These are phyloP conservation scores for Chlorops oryzae DNA, from an alignment of 1,140 invertebrate genomes.

Conservation along the genomic window DNA sequence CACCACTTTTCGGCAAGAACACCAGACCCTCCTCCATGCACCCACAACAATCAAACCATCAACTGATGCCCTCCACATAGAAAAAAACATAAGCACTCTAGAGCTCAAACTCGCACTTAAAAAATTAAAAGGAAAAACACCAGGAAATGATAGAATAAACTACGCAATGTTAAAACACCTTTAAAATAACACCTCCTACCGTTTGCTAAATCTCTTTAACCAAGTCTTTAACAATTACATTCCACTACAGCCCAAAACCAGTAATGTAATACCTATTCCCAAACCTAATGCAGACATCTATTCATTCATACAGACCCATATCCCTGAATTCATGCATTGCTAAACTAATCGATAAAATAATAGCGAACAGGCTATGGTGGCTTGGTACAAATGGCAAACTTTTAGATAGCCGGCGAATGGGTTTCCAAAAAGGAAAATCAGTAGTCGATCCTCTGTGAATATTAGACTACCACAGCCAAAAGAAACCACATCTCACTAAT, in stretches of 20 bases:
- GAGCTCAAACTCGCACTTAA: neutral
- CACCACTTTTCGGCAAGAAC: neutral
- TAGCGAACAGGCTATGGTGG: constrained; percentile 5
- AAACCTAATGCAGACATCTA: neutral
- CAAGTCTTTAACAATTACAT: too few species aligned
- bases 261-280: neutral
- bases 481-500: neutral
- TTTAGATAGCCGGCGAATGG: neutral
- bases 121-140: constrained; percentile 4
- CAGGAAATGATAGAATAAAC: neutral
- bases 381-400: neutral
- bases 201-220: neutral
- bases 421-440: constrained; percentile 1
- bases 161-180: neutral
- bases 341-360: constrained; percentile 9
- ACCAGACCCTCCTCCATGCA: neutral
- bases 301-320: constrained; percentile 1
- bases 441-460: neutral
- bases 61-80: neutral
- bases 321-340: constrained; percentile 1
- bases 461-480: neutral
- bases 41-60: neutral
- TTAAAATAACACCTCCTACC: neutral
- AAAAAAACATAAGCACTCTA: neutral
- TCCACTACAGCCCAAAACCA: constrained; percentile 4